Conservation (phyloP, 2,797 vertebrate species). For the Poecilia wingei region DNA sequence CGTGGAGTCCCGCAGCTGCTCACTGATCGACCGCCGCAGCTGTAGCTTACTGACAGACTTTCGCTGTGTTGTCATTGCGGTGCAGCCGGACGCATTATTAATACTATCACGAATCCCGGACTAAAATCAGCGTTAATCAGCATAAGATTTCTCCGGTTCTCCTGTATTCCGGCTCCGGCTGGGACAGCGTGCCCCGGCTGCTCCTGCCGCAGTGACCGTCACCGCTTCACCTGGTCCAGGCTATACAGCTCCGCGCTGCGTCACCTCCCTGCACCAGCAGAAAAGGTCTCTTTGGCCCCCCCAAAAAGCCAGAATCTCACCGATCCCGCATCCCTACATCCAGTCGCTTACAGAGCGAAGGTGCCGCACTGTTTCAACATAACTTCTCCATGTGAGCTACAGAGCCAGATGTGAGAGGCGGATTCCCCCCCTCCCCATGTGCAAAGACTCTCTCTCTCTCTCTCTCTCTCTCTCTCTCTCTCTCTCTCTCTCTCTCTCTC, state of each 20-base stretch:
- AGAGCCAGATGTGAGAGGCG: slow-evolving; percentile 75
- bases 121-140: slow-evolving; percentile 10
- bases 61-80: slow-evolving; percentile 76
- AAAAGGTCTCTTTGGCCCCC: slow-evolving; percentile 12
- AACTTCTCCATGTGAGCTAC: slow-evolving; percentile 55
- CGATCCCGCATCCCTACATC: slow-evolving; percentile 9
- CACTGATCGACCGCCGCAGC: slow-evolving; percentile 84
- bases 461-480: slow-evolving; percentile 42
- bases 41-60: slow-evolving; percentile 76
- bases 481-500: slow-evolving; percentile 44
- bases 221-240: slow-evolving; percentile 62
- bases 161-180: neutral
- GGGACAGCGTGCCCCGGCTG: slow-evolving; percentile 35
- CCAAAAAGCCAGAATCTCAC: neutral
- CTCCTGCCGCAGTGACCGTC: slow-evolving; percentile 76
- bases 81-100: slow-evolving; percentile 38
- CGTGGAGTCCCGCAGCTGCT: slow-evolving; percentile 86
- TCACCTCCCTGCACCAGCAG: slow-evolving; percentile 76
- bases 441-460: slow-evolving; percentile 35
- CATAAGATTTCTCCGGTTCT: neutral
- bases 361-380: slow-evolving; percentile 38
- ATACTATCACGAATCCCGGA: slow-evolving; percentile 23
- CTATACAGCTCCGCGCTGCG: slow-evolving; percentile 61
- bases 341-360: slow-evolving; percentile 18
- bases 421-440: slow-evolving; percentile 21